Evolutionary conservation across 2,797 vertebrate species (phyloP).

Genomic region (Chiroxiphia lanceolata): DNA sequence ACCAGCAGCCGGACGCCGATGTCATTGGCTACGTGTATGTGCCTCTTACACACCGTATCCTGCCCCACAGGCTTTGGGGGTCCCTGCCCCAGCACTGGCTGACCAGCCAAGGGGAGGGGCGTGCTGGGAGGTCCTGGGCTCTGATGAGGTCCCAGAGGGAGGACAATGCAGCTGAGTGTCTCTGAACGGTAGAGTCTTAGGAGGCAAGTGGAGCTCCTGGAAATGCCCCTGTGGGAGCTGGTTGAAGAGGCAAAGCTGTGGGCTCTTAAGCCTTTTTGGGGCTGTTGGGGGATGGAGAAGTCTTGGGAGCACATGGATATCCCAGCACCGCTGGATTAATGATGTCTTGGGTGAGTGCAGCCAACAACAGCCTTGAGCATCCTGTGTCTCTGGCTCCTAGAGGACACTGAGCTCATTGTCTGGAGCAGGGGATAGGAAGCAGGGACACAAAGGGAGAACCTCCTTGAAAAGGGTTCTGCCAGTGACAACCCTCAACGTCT

Average conservation of each 20-base stretch:
- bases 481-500: background rate
- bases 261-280: background rate
- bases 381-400: fast-evolving
- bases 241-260: background rate
- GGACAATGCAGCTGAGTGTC: background rate
- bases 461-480: background rate
- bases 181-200: background rate
- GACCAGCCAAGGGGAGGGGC: background rate
- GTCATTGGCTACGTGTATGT: constrained; percentile 98
- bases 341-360: background rate
- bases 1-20: constrained; percentile 98
- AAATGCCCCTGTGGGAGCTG: background rate
- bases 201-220: background rate
- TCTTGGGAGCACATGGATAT: background rate
- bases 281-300: background rate
- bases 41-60: constrained; percentile 62
- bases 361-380: background rate
- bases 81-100: background rate
- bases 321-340: background rate
- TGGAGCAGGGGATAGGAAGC: background rate
- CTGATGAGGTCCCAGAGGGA: background rate
- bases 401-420: background rate
- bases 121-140: background rate
- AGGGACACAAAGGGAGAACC: background rate
- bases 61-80: background rate